Evolutionary conservation across 1,140 invertebrate genomes (phyloP).

Genomic region (Drosophila murphyi): DNA sequence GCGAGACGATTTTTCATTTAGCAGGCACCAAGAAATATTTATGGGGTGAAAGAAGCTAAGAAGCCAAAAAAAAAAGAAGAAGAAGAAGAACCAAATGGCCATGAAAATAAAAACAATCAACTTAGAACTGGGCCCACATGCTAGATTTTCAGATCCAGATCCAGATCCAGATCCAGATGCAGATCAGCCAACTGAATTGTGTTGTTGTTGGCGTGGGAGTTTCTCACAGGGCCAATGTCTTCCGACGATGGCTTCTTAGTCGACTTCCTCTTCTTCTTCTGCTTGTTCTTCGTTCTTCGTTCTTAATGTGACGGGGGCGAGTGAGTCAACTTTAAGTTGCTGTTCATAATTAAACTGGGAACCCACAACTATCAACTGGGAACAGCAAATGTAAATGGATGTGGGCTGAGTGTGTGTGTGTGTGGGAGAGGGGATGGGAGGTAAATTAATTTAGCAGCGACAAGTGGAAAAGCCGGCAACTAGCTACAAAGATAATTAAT

Average conservation of each 20-base stretch:
- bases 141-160: slow-evolving; percentile 19
- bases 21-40: neutral
- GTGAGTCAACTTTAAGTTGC: slow-evolving; percentile 40
- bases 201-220: slow-evolving; percentile 61
- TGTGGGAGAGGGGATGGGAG: slow-evolving; percentile 18
- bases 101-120: slow-evolving; percentile 45
- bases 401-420: slow-evolving; percentile 6
- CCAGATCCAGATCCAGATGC: slow-evolving; percentile 1
- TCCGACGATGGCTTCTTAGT: neutral
- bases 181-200: slow-evolving; percentile 21
- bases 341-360: slow-evolving; percentile 75
- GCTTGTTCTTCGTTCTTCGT: neutral
- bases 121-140: neutral
- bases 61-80: neutral
- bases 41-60: neutral
- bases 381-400: neutral
- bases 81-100: slow-evolving; percentile 33
- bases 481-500: slow-evolving; percentile 64
- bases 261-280: neutral
- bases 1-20: slow-evolving; percentile 37
- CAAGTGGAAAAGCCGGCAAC: slow-evolving; percentile 49
- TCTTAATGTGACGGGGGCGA: slow-evolving; percentile 20
- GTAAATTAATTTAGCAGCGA: slow-evolving; percentile 68
- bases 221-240: slow-evolving; percentile 58
- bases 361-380: neutral